Conservation (phyloP, 2,888 invertebrate species). For the Peribatodes rhomboidaria region DNA sequence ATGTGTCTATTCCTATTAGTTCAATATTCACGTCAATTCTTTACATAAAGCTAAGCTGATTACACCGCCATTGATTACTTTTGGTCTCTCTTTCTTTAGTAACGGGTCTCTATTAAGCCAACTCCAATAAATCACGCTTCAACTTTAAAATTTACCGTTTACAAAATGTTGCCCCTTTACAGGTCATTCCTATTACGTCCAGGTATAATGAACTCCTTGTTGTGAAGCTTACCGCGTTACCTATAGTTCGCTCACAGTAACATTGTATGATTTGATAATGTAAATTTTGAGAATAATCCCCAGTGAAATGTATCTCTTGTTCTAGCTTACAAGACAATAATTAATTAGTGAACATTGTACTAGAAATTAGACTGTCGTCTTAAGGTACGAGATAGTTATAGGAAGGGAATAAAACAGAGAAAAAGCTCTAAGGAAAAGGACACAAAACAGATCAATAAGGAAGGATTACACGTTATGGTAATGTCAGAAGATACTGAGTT, state of each 20-base stretch:
- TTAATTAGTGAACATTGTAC: slow-evolving; percentile 13
- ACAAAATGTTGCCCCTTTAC: background rate
- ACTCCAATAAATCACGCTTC: too few relatives aligned
- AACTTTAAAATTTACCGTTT: too few relatives aligned
- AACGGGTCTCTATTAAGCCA: too few relatives aligned
- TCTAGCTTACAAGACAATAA: slow-evolving; percentile 18
- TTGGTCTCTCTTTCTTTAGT: too few relatives aligned
- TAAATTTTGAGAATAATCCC: slow-evolving; percentile 14
- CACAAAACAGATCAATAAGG: background rate
- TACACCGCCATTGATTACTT: too few relatives aligned
- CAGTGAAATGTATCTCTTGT: slow-evolving; percentile 17
- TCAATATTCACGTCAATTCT: too few relatives aligned
- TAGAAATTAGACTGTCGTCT: background rate
- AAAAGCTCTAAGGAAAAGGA: background rate
- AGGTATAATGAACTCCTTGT: slow-evolving; percentile 13
- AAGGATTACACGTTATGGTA: background rate
- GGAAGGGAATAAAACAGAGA: background rate
- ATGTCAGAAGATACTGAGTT: too few relatives aligned
- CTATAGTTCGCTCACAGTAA: slow-evolving; percentile 14
- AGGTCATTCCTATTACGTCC: background rate
- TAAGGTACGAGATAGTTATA: background rate
- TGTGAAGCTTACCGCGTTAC: slow-evolving; percentile 18
- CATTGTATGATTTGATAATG: slow-evolving; percentile 23
- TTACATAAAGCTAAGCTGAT: too few relatives aligned
- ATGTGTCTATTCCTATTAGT: too few relatives aligned